Percentiles rank a stretch among this genome's conserved stretches.
These are phyloP conservation scores for Contarinia nasturtii DNA, from an alignment of 1,140 invertebrate genomes.

Conservation along the genomic window DNA sequence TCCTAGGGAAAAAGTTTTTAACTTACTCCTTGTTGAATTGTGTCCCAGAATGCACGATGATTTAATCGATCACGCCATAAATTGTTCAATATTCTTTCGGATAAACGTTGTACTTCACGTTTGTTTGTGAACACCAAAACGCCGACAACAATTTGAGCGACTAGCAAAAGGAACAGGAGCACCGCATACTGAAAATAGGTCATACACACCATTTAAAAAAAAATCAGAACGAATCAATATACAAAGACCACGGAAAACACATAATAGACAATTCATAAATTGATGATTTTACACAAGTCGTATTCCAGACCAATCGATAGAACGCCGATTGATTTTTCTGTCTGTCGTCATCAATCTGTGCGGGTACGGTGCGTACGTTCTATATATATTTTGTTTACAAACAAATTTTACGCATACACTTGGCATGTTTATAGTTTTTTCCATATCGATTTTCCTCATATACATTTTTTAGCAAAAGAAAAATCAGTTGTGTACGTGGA, in stretches of 20 bases:
- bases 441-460: too few relatives aligned
- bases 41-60: slow-evolving; percentile 6
- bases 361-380: background rate
- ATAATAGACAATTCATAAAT: background rate
- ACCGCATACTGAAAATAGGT: slow-evolving; percentile 36
- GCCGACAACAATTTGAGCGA: slow-evolving; percentile 39
- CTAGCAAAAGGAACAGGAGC: slow-evolving; percentile 38
- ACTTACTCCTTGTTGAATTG: slow-evolving; percentile 25
- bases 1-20: too few relatives aligned
- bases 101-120: slow-evolving; percentile 23
- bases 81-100: slow-evolving; percentile 26
- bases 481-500: too few relatives aligned
- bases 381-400: too few relatives aligned
- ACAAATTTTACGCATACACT: too few relatives aligned
- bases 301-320: too few relatives aligned
- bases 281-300: too few relatives aligned
- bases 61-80: slow-evolving; percentile 7
- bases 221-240: too few relatives aligned
- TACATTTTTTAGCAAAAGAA: too few relatives aligned
- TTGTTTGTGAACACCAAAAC: slow-evolving; percentile 34
- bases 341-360: background rate
- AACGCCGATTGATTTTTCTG: too few relatives aligned
- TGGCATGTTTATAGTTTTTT: too few relatives aligned
- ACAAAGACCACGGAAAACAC: too few relatives aligned
- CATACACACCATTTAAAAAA: background rate